These are phyloP conservation scores for Cantharis nigra DNA, from an alignment of 2,888 invertebrate species.

Conservation along the genomic window DNA sequence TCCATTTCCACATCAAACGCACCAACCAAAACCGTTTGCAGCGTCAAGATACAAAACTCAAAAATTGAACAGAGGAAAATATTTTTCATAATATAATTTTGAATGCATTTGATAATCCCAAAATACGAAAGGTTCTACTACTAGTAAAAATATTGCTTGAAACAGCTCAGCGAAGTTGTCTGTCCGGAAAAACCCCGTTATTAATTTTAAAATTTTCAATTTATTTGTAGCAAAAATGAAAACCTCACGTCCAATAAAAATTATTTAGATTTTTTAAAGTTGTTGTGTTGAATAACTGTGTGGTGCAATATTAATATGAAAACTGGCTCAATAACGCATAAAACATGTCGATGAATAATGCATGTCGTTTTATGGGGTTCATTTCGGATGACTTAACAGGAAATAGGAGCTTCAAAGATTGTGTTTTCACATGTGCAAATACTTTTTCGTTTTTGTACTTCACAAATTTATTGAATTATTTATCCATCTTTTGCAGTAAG, in stretches of 20 bases:
- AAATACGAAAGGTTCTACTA: background rate
- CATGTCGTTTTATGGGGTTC: slow-evolving; percentile 28
- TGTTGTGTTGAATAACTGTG: background rate
- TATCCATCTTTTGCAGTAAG: background rate
- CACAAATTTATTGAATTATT: background rate
- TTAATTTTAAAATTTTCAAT: background rate
- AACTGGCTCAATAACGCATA: slow-evolving; percentile 13
- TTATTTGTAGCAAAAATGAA: slow-evolving; percentile 5
- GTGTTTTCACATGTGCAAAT: slow-evolving; percentile 25
- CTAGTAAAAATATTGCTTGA: background rate
- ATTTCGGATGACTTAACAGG: slow-evolving; percentile 31
- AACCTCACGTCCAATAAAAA: slow-evolving; percentile 18
- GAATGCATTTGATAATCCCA: no score
- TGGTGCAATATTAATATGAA: background rate
- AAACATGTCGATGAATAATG: slow-evolving; percentile 29
- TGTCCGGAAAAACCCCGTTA: background rate
- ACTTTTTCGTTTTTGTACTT: slow-evolving; percentile 17
- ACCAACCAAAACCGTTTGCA: no score
- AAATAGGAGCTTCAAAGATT: slow-evolving; percentile 28
- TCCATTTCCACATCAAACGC: no score
- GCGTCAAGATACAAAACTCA: no score
- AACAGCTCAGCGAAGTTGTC: background rate
- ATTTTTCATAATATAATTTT: no score
- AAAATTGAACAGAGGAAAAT: no score
- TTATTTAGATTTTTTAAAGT: background rate